Evolutionary conservation across 2,113 vertebrate species (phyloP), one percentile per base, ranked within the genome.

Genomic region (Danio rerio): DNA sequence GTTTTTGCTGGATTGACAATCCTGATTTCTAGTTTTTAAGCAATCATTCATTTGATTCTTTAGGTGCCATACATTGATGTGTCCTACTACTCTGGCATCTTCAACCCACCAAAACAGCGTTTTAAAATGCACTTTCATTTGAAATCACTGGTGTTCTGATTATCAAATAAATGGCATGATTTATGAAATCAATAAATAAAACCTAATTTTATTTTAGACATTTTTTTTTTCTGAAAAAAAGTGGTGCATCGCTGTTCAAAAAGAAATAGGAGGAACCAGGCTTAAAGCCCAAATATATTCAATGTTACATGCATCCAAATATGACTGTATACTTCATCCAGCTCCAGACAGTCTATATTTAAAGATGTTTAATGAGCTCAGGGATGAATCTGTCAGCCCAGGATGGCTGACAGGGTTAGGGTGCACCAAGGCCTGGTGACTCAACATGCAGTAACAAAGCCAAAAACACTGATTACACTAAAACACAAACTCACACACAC

Each of bases 381-480:
- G 59, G 12, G 20, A 75, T 80, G 4, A 75, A 18, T 55, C 74
- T 81, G 78, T 81, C 84, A 81, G 83, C 83, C 47, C 75, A 71
- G 80, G 83, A 82, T 52, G 21, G 40, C 52, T 78, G 86, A 87
- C 79, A 63, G 82, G 87, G 86, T 89, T 89, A 88, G 85, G 86
- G 89, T 87, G 81, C 86, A 59, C n/a, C n/a, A 59, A 77, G 68
- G 70, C 78, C 69, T 49, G 9, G 79, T 81, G 87, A 86, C 79
- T 90, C 86, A 82, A 74, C 75, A 49, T 6, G 78, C 82, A 59
- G 52, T 90, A 89, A 89, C 78, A 71, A 92, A 72, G 81, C 47
- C 43, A 49, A 68, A 21, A n/a, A 42, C 61, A 68, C 45, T 71
- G 40, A 45, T 78, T 72, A 12, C 49, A 66, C 21, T 1, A 20